phyloP scores from a whole-genome alignment of 2,888 invertebrate genomes.

The Hirtodrosophila alboralis region DNA sequence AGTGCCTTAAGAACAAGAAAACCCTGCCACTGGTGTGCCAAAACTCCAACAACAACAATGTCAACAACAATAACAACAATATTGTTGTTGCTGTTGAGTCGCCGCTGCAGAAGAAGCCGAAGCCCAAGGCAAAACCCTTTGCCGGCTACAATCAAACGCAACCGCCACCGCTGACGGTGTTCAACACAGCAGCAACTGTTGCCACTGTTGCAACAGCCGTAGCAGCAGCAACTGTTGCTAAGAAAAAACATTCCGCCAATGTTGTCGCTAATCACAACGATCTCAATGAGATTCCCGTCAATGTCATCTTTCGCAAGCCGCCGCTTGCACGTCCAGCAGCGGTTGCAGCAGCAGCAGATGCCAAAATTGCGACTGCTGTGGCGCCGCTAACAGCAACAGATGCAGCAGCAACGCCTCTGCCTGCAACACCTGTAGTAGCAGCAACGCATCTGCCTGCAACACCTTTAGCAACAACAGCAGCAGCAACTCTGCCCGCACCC shows the following conservation, averaged over 20 bases:
- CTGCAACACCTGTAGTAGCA: constrained; percentile 43
- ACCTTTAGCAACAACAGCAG: constrained; percentile 28
- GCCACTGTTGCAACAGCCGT: constrained; percentile 9
- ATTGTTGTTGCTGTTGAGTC: no score
- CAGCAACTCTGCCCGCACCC: constrained; percentile 34
- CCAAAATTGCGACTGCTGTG: constrained; percentile 37
- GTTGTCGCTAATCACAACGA: constrained; percentile 69
- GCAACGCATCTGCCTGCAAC: constrained; percentile 12
- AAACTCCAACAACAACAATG: constrained; percentile 41
- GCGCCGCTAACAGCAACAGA: constrained; percentile 57
- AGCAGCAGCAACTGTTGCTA: constrained; percentile 16
- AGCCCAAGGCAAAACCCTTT: no score
- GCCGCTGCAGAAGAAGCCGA: constrained; percentile 38
- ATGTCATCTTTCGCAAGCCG: constrained; percentile 82
- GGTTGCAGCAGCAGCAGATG: constrained; percentile 31
- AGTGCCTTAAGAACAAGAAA: constrained; percentile 80
- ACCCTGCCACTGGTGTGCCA: constrained; percentile 65
- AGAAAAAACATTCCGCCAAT: constrained; percentile 81
- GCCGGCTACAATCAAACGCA: constrained; percentile 49
- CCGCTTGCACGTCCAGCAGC: no score
- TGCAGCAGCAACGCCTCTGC: constrained; percentile 10
- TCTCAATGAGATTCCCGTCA: constrained; percentile 83
- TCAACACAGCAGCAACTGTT: constrained; percentile 37
- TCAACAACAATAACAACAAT: constrained; percentile 39
- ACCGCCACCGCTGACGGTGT: constrained; percentile 71